Percentiles rank a stretch among this genome's conserved stretches.
These are phyloP conservation scores for Brachionichthys hirsutus DNA, from an alignment of 2,113 vertebrate genomes.

Conservation along the genomic window DNA sequence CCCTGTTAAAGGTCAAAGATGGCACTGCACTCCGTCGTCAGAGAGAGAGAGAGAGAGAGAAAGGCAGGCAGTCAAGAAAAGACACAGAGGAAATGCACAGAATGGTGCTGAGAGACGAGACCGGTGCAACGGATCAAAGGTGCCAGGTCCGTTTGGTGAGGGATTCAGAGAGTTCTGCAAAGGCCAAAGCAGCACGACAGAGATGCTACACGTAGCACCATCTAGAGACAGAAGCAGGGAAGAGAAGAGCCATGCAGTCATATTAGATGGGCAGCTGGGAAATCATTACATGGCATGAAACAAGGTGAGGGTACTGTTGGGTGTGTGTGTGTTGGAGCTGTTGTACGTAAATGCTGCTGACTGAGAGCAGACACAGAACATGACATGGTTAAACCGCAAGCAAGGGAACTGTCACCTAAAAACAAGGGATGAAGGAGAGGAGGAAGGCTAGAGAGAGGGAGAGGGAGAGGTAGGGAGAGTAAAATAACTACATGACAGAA, in stretches of 20 bases:
- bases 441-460: not conserved
- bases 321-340: not conserved
- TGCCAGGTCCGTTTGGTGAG: conserved; percentile 22
- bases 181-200: conserved; percentile 18
- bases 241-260: not conserved
- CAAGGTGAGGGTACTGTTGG: not conserved
- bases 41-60: conserved; percentile 21
- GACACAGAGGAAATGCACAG: conserved; percentile 19
- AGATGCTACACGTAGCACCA: conserved; percentile 4
- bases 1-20: conserved; percentile 62
- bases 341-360: too few species aligned
- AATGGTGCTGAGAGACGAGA: conserved; percentile 22
- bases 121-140: conserved; percentile 17
- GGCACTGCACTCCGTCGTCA: conserved; percentile 64
- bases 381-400: conserved; percentile 30
- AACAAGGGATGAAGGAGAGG: conserved; percentile 26
- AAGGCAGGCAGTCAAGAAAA: conserved; percentile 12
- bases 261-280: conserved; percentile 1
- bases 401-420: conserved; percentile 42
- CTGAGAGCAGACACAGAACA: conserved; percentile 43
- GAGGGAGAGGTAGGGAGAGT: too few species aligned
- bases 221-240: not conserved
- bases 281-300: conserved; percentile 1
- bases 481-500: not conserved
- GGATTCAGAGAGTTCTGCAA: conserved; percentile 16